A percentile compares a stretch with the other conserved stretches of the same genome.
Evolutionary conservation across 2,797 vertebrate species (phyloP).

Genomic region (Orientallactaga sibirica): DNA sequence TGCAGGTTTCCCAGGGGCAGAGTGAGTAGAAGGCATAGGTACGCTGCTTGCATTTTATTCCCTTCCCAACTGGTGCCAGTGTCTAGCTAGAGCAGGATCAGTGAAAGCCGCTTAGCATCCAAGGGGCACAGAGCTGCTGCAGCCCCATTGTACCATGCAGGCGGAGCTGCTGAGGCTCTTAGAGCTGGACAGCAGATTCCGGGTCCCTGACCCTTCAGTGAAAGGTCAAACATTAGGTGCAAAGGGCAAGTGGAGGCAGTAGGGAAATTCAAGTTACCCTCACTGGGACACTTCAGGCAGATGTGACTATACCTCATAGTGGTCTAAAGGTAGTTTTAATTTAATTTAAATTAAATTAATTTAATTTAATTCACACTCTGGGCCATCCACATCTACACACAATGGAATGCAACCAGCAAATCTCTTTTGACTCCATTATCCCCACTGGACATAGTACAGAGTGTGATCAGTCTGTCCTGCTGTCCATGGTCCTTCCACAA

Average conservation of each 20-base stretch:
- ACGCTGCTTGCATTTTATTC: neutral
- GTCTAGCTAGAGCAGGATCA: neutral
- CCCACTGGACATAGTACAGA: neutral
- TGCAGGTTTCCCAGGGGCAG: neutral
- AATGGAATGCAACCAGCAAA: neutral
- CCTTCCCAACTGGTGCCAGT: neutral
- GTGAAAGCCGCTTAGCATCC: neutral
- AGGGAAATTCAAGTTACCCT: neutral
- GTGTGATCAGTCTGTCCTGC: neutral
- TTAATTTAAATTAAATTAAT: too few species aligned
- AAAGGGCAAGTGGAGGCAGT: too few species aligned
- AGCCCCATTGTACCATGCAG: neutral
- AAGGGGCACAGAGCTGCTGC: neutral
- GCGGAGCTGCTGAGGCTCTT: neutral
- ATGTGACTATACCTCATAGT: fast-evolving
- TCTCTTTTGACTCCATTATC: neutral
- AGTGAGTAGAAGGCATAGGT: too few species aligned
- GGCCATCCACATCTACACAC: neutral
- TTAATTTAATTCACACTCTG: too few species aligned
- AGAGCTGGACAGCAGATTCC: neutral
- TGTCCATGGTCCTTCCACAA: neutral
- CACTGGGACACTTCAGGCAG: fast-evolving
- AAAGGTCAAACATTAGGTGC: neutral
- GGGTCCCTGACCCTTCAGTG: neutral
- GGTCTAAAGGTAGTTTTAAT: neutral